These are phyloP conservation scores for Connochaetes taurinus DNA, from an alignment of 2,113 vertebrate genomes.

Conservation along the genomic window DNA sequence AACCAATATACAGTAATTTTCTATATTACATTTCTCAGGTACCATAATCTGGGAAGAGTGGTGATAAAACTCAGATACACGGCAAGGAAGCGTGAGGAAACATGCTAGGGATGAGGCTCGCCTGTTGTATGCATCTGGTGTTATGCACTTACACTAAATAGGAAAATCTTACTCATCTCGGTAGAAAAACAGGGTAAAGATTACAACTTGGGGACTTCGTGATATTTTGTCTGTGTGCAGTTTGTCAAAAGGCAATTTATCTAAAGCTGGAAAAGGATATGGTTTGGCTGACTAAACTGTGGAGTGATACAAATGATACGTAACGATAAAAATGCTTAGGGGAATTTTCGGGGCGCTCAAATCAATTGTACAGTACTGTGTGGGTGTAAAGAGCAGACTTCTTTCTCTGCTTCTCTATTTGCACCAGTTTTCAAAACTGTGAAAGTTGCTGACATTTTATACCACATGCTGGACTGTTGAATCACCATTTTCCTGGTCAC, in stretches of 20 bases:
- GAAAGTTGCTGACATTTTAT: conserved; percentile 77
- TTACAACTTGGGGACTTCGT: conserved; percentile 70
- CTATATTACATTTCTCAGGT: not conserved
- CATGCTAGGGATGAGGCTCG: conserved; percentile 47
- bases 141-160: conserved; percentile 72
- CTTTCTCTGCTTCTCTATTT: conserved; percentile 8
- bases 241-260: conserved; percentile 81
- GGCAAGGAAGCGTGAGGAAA: conserved; percentile 39
- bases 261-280: conserved; percentile 80
- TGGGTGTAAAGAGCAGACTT: conserved; percentile 77
- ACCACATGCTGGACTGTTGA: conserved; percentile 34
- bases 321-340: conserved; percentile 79
- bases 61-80: conserved; percentile 16
- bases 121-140: conserved; percentile 64
- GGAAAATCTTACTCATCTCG: conserved; percentile 84
- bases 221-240: conserved; percentile 75
- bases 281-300: conserved; percentile 84
- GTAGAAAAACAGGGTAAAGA: conserved; percentile 81
- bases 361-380: conserved; percentile 57
- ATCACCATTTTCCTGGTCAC: conserved; percentile 23
- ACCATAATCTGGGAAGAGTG: not conserved
- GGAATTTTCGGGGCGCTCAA: conserved; percentile 80
- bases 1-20: not conserved
- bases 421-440: conserved; percentile 64
- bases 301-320: conserved; percentile 77